Evolutionary conservation across 2,888 invertebrate genomes (phyloP).

Genomic region (Celastrina argiolus): DNA sequence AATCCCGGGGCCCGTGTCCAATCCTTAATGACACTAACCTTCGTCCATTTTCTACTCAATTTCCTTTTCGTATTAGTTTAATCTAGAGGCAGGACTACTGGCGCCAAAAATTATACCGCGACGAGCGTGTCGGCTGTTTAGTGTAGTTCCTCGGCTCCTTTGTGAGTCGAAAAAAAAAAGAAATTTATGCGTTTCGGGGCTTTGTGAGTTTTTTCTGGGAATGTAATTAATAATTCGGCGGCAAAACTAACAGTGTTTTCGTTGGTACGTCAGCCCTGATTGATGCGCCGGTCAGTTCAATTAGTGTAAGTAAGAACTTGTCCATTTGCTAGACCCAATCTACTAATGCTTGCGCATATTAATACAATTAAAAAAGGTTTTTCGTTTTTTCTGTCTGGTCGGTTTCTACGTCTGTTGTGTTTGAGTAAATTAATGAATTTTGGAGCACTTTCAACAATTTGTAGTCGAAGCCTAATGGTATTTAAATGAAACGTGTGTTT

Average conservation of each 20-base stretch:
- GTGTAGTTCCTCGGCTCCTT: slow-evolving; percentile 70
- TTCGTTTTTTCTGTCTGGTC: neutral
- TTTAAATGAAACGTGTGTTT: neutral
- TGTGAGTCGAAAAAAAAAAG: slow-evolving; percentile 71
- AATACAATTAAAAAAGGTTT: slow-evolving; percentile 9
- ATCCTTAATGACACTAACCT: slow-evolving; percentile 75
- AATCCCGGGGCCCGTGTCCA: slow-evolving; percentile 64
- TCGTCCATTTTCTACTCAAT: slow-evolving; percentile 76
- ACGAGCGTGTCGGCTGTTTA: slow-evolving; percentile 75
- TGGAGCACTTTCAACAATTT: neutral
- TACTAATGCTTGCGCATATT: slow-evolving; percentile 9
- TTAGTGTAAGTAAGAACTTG: slow-evolving; percentile 43
- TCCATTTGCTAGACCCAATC: slow-evolving; percentile 22
- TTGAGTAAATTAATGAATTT: slow-evolving; percentile 4
- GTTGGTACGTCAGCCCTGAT: slow-evolving; percentile 65
- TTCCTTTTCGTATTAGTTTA: slow-evolving; percentile 79
- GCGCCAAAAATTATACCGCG: slow-evolving; percentile 77
- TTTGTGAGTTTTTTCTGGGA: slow-evolving; percentile 76
- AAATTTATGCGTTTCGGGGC: slow-evolving; percentile 77
- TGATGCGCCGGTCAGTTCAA: slow-evolving; percentile 55
- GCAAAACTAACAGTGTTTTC: slow-evolving; percentile 80
- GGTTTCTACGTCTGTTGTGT: slow-evolving; percentile 4
- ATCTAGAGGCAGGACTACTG: slow-evolving; percentile 76
- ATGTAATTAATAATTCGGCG: slow-evolving; percentile 79
- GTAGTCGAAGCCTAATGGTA: neutral